Percentiles rank a stretch among this genome's conserved stretches.
Evolutionary conservation across 2,888 invertebrate species (phyloP).

Genomic region (Drosophila austrosaltans): DNA sequence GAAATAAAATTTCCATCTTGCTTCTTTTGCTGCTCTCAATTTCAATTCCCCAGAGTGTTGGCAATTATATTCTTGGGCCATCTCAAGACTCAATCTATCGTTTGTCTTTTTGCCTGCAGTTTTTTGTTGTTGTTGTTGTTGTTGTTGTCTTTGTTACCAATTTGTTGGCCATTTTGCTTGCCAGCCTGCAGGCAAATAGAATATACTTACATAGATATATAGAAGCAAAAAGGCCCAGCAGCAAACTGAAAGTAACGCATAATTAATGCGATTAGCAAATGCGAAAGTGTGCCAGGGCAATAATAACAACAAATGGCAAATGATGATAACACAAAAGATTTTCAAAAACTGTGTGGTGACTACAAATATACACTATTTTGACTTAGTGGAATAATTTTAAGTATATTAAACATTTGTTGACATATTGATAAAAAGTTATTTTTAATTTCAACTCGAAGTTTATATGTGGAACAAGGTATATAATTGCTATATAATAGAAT

Average conservation of each 20-base stretch:
- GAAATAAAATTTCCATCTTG: constrained; percentile 63
- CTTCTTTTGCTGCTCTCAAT: constrained; percentile 52
- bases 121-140: constrained; percentile 64
- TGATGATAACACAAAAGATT: constrained; percentile 25
- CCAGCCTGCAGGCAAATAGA: constrained; percentile 57
- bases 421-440: neutral
- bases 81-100: neutral
- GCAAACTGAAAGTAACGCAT: constrained; percentile 66
- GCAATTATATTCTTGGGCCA: constrained; percentile 55
- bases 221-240: constrained; percentile 59
- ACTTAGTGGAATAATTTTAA: too few species aligned
- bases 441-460: too few species aligned
- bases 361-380: constrained; percentile 21
- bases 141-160: constrained; percentile 70
- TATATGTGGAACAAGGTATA: too few species aligned
- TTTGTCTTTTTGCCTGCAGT: constrained; percentile 58
- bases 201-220: constrained; percentile 10
- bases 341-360: too few species aligned
- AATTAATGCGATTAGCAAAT: constrained; percentile 77
- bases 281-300: constrained; percentile 70
- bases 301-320: constrained; percentile 54
- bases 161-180: constrained; percentile 43
- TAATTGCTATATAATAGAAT: too few species aligned
- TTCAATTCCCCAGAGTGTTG: constrained; percentile 64
- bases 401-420: too few species aligned